Conservation (phyloP, 2,888 invertebrate species). For the Biston stratarius region DNA sequence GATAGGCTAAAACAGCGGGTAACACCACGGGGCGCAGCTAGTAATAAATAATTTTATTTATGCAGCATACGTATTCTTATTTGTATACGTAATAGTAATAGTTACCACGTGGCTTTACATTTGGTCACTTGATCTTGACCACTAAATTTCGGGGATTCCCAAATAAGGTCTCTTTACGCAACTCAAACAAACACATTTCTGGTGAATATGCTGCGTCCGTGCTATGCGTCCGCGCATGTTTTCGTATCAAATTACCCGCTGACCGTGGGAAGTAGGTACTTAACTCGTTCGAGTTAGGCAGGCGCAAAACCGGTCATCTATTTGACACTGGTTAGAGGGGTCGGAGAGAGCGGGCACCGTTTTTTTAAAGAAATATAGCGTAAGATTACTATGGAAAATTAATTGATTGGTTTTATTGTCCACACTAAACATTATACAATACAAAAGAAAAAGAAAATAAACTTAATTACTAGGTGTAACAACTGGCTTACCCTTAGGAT, state of each 20-base stretch:
- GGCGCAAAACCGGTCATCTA: conserved; percentile 23
- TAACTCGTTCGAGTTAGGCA: conserved; percentile 3
- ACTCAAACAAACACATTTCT: conserved; percentile 18
- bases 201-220: conserved; percentile 24
- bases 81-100: background rate
- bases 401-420: no score
- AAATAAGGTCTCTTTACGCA: conserved; percentile 13
- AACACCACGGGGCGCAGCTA: no score
- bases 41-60: no score
- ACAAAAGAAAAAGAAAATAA: no score
- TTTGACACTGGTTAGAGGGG: conserved; percentile 2
- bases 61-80: no score
- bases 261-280: conserved; percentile 32
- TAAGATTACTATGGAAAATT: no score
- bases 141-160: conserved; percentile 28
- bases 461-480: no score
- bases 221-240: conserved; percentile 31
- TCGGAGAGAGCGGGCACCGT: background rate
- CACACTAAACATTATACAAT: no score
- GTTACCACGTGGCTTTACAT: background rate
- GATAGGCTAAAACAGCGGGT: no score
- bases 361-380: background rate
- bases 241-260: conserved; percentile 23
- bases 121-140: no score
- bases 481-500: no score